Evolutionary conservation across 1,140 invertebrate genomes (phyloP).

Genomic region (Zaprionus vittiger): DNA sequence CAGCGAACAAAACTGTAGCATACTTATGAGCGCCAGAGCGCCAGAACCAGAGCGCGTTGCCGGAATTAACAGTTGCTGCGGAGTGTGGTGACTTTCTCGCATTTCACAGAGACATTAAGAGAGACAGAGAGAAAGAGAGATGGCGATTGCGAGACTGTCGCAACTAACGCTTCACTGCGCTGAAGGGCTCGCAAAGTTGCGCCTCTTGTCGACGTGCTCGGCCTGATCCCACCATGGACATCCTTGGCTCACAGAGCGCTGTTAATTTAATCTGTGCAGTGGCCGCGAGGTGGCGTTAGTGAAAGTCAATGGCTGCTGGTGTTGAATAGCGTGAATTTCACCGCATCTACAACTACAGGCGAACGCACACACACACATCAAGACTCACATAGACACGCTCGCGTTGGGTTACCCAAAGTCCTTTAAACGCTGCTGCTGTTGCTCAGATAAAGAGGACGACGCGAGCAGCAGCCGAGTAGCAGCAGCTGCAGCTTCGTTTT

Average conservation of each 20-base stretch:
- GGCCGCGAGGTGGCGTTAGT: constrained; percentile 79
- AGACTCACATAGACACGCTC: constrained; percentile 30
- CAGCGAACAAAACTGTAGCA: constrained; percentile 32
- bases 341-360: constrained; percentile 50
- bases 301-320: constrained; percentile 52
- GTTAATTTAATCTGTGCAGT: constrained; percentile 76
- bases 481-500: constrained; percentile 50
- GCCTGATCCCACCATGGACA: constrained; percentile 65
- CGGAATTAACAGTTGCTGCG: constrained; percentile 54
- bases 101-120: constrained; percentile 33
- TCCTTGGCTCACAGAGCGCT: constrained; percentile 57
- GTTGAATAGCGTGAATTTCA: constrained; percentile 68
- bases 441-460: constrained; percentile 60
- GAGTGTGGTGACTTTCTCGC: constrained; percentile 76
- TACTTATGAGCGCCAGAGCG: constrained; percentile 30
- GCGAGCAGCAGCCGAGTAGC: constrained; percentile 27
- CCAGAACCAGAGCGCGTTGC: constrained; percentile 9
- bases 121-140: neutral
- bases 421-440: constrained; percentile 40
- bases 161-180: constrained; percentile 51
- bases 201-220: constrained; percentile 9
- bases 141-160: neutral
- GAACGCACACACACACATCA: constrained; percentile 15
- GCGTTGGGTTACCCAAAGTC: constrained; percentile 62
- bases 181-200: constrained; percentile 26